Conservation (phyloP, 2,113 vertebrate species). For the Mormoops blainvillei region DNA sequence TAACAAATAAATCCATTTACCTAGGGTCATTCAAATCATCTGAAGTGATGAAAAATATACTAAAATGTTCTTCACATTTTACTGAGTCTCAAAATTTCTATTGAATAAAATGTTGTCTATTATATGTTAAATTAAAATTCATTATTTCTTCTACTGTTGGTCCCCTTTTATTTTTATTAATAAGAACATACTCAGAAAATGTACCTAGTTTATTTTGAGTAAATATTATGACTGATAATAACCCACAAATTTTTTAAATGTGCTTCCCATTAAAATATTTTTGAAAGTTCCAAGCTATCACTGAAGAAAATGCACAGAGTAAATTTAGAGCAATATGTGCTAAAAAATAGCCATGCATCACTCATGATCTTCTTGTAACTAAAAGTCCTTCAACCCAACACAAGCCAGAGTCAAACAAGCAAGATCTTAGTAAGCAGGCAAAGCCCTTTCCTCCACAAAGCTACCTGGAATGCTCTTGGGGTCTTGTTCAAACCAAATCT, state of each 20-base stretch:
- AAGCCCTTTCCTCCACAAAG: neutral
- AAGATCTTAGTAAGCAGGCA: neutral
- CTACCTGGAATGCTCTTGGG: neutral
- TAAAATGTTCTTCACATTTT: neutral
- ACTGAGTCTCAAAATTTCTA: slow-evolving; percentile 4
- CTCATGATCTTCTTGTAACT: neutral
- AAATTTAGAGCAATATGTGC: neutral
- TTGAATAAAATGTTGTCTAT: neutral
- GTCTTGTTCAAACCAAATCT: neutral
- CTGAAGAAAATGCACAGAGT: neutral
- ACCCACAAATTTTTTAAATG: neutral
- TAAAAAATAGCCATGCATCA: neutral
- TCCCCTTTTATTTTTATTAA: neutral
- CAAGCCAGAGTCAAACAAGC: neutral
- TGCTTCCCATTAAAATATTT: neutral
- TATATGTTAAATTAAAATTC: neutral
- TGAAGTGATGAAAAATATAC: neutral
- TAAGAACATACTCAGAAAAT: neutral
- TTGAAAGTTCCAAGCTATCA: neutral
- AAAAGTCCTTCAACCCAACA: neutral
- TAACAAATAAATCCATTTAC: neutral
- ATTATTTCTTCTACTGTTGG: neutral
- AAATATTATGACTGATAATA: neutral
- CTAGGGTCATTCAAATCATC: neutral
- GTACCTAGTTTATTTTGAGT: neutral